Percentiles rank a stretch among this genome's conserved stretches.
These are phyloP conservation scores for Masnerella sp. DNA, from an alignment of 2,888 invertebrate genomes.

Conservation along the genomic window DNA sequence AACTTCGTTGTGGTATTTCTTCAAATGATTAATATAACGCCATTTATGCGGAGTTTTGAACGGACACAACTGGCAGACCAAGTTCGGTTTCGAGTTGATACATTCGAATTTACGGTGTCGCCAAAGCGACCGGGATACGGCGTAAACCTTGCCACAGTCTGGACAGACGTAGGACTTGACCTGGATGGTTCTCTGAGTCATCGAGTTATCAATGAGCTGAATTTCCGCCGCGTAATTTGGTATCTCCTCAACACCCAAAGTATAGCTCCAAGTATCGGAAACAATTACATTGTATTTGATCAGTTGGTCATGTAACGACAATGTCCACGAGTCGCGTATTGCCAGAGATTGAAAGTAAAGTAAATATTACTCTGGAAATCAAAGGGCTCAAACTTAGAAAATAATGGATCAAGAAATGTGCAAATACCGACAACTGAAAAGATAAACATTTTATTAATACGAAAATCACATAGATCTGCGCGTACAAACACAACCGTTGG, in stretches of 20 bases:
- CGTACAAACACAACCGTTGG: constrained; percentile 13
- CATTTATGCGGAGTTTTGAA: constrained; percentile 69
- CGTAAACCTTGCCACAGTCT: constrained; percentile 72
- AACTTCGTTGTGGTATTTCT: constrained; percentile 44
- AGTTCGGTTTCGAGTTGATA: constrained; percentile 70
- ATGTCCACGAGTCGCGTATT: too few relatives aligned
- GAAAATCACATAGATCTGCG: constrained; percentile 1
- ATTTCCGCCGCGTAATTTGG: constrained; percentile 31
- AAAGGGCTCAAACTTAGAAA: too few relatives aligned
- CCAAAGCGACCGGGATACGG: constrained; percentile 72
- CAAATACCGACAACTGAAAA: constrained; percentile 26
- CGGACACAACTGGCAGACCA: constrained; percentile 68
- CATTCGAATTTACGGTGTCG: constrained; percentile 74
- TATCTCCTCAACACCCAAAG: constrained; percentile 26
- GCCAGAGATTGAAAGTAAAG: too few relatives aligned
- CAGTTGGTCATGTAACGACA: constrained; percentile 8
- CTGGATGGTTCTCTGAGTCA: constrained; percentile 8
- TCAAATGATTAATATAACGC: constrained; percentile 47
- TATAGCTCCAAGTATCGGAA: constrained; percentile 46
- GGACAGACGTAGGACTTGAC: constrained; percentile 64
- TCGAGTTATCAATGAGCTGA: constrained; percentile 18
- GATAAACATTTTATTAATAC: constrained; percentile 51
- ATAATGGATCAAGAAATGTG: constrained; percentile 28
- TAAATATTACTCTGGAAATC: too few relatives aligned
- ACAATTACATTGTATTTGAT: constrained; percentile 21